These are phyloP conservation scores for Sisyra nigra DNA, from an alignment of 2,888 invertebrate species.

Conservation along the genomic window DNA sequence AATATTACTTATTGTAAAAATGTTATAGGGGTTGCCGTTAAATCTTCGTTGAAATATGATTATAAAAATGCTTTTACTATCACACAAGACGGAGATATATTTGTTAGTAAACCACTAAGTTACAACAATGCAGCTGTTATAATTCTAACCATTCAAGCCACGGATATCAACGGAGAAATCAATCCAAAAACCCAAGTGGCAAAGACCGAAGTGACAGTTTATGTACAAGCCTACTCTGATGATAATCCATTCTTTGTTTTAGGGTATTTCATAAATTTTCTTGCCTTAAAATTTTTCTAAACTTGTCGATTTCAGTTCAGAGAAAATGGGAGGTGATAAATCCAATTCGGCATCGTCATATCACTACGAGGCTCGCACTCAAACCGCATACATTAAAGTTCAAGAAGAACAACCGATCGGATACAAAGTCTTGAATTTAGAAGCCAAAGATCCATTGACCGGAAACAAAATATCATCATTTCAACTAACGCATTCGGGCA, in stretches of 20 bases:
- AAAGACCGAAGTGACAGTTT: constrained; percentile 53
- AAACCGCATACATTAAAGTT: constrained; percentile 31
- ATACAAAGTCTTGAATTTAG: constrained; percentile 47
- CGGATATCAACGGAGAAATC: constrained; percentile 51
- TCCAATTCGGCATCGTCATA: no score
- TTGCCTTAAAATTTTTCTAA: constrained; percentile 19
- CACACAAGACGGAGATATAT: constrained; percentile 51
- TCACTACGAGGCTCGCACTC: neutral
- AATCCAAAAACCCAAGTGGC: constrained; percentile 46
- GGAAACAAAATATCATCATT: constrained; percentile 43
- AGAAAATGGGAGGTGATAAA: neutral
- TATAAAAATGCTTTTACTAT: constrained; percentile 52
- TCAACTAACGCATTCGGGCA: constrained; percentile 36
- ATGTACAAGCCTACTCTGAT: constrained; percentile 61
- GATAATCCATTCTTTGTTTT: constrained; percentile 57
- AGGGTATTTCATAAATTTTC: constrained; percentile 34
- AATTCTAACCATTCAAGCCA: constrained; percentile 52
- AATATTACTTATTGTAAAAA: neutral
- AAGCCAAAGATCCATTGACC: constrained; percentile 54
- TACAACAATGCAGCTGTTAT: constrained; percentile 60
- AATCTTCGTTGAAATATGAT: constrained; percentile 40
- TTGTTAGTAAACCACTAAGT: constrained; percentile 47
- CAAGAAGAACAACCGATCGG: constrained; percentile 66
- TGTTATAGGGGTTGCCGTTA: constrained; percentile 33
- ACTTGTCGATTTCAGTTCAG: neutral